Percentiles rank a stretch among this genome's conserved stretches.
Conservation (phyloP, 1,140 invertebrate genomes). For the Dolichoris vasculosae region DNA sequence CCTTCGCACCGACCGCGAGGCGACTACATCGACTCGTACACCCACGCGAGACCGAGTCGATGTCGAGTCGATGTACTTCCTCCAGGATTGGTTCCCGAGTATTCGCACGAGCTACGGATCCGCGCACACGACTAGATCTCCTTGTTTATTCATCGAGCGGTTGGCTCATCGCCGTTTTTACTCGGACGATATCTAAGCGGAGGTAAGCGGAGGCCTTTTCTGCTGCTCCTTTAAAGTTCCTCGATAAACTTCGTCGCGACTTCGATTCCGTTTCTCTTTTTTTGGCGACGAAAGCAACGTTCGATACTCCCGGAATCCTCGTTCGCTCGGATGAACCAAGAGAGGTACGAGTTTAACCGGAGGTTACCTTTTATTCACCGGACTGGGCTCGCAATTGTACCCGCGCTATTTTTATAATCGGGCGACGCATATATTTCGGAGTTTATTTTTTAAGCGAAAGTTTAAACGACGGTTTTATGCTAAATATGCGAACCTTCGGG, state of each 20-base stretch:
- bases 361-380: conserved; percentile 6
- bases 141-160: conserved; percentile 42
- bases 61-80: not conserved
- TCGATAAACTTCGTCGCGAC: not conserved
- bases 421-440: not conserved
- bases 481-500: conserved; percentile 28
- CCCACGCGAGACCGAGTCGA: conserved; percentile 17
- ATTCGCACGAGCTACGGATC: not conserved
- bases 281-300: not conserved
- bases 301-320: not conserved
- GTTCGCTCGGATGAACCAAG: not conserved
- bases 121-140: not conserved
- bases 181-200: conserved; percentile 18
- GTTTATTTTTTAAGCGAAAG: not conserved
- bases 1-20: conserved; percentile 10
- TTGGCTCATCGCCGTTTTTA: not conserved
- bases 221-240: conserved; percentile 29
- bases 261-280: not conserved
- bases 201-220: no score
- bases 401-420: conserved; percentile 19
- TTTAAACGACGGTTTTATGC: conserved; percentile 40
- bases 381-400: not conserved
- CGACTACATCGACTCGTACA: not conserved
- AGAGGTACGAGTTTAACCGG: not conserved
- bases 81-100: not conserved